Percentiles rank a stretch among this genome's conserved stretches.
Conservation (phyloP, 2,113 vertebrate species). For the Aix galericulata region DNA sequence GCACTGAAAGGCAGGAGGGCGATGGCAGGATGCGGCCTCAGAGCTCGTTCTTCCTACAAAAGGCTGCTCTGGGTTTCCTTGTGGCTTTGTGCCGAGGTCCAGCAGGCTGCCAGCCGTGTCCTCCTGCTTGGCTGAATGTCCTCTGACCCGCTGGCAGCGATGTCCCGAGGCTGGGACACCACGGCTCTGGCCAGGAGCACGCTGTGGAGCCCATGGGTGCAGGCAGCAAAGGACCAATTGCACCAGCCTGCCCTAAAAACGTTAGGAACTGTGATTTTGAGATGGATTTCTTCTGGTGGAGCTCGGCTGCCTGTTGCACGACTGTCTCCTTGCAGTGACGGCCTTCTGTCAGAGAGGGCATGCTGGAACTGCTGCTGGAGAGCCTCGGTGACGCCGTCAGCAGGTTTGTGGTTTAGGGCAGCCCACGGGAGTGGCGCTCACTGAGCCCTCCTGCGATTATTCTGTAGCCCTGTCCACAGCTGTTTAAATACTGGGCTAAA, state of each 20-base stretch:
- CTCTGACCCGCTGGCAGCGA: background rate
- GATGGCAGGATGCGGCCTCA: background rate
- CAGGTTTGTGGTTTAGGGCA: background rate
- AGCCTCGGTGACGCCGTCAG: rapidly evolving
- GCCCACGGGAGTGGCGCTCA: rapidly evolving
- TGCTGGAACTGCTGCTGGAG: background rate
- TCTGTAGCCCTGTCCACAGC: too few species aligned
- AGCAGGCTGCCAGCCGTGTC: background rate
- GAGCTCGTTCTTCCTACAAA: background rate
- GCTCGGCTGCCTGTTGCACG: rapidly evolving
- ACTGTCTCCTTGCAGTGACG: background rate
- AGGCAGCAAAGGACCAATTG: rapidly evolving
- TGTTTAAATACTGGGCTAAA: background rate
- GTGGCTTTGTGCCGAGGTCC: background rate
- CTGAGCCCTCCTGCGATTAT: background rate
- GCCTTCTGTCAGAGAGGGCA: background rate
- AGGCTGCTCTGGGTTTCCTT: background rate
- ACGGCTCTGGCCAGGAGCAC: background rate
- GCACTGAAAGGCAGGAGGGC: background rate
- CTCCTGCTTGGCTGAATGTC: background rate
- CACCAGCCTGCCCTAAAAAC: background rate
- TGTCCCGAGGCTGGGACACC: background rate
- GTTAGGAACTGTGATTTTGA: background rate
- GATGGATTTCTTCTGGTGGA: background rate
- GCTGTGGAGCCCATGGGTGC: background rate